Percentiles rank a stretch among this genome's conserved stretches.
phyloP scores from a whole-genome alignment of 2,888 invertebrate genomes.

The Cartodere bifasciata region DNA sequence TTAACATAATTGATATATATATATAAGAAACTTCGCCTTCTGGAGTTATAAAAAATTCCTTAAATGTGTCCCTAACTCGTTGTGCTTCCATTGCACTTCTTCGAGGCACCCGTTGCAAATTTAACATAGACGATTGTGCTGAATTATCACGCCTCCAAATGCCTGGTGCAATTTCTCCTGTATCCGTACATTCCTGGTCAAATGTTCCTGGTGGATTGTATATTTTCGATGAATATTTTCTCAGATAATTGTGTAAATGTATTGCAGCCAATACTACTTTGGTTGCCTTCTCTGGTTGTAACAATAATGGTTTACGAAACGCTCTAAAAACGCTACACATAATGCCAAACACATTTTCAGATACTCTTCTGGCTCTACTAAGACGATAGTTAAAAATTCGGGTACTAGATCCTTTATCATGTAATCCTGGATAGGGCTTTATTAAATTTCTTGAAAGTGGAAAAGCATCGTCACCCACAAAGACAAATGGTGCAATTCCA shows the following conservation, averaged over 20 bases:
- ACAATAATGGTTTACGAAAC: slow-evolving; percentile 16
- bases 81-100: too few species aligned
- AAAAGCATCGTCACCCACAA: slow-evolving; percentile 13
- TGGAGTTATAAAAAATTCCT: too few species aligned
- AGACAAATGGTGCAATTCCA: slow-evolving; percentile 13
- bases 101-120: too few species aligned
- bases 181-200: too few species aligned
- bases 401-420: slow-evolving; percentile 9
- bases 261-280: slow-evolving; percentile 11
- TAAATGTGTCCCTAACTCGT: too few species aligned
- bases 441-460: slow-evolving; percentile 11
- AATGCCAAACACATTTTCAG: slow-evolving; percentile 18
- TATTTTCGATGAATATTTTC: slow-evolving; percentile 5
- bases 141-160: too few species aligned
- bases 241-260: slow-evolving; percentile 11
- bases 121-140: too few species aligned
- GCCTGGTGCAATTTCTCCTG: too few species aligned
- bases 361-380: slow-evolving; percentile 13
- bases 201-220: too few species aligned
- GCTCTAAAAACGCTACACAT: slow-evolving; percentile 20
- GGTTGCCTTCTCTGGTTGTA: slow-evolving; percentile 12
- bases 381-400: slow-evolving; percentile 15
- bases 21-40: too few species aligned
- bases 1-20: too few species aligned
- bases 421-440: slow-evolving; percentile 16